These are phyloP conservation scores for Rhagoletis pomonella DNA, from an alignment of 1,140 invertebrate species.

Conservation along the genomic window DNA sequence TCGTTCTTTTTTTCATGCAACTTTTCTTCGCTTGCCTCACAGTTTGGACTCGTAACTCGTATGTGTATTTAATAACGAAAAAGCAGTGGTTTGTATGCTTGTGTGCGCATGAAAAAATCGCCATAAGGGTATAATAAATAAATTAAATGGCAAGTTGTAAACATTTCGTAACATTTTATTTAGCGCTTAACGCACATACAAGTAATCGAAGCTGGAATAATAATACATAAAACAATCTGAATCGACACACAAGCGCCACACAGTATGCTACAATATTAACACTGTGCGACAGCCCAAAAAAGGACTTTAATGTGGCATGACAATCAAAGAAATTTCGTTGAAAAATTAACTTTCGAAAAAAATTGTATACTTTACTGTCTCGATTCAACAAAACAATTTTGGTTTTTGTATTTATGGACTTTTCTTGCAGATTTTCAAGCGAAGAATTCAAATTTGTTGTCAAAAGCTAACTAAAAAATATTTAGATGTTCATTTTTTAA, in stretches of 20 bases:
- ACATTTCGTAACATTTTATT: slow-evolving; percentile 20
- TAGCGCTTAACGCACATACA: background rate
- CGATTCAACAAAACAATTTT: too few relatives aligned
- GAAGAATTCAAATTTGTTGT: too few relatives aligned
- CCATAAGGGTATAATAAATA: slow-evolving; percentile 50
- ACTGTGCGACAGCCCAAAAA: background rate
- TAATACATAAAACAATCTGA: background rate
- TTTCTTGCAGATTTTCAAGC: too few relatives aligned
- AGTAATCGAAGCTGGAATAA: background rate
- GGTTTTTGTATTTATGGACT: too few relatives aligned
- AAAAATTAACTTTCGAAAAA: too few relatives aligned
- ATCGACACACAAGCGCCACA: background rate
- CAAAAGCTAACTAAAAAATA: too few relatives aligned
- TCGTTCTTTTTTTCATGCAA: background rate
- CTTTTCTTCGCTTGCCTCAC: too few relatives aligned
- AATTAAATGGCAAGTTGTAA: slow-evolving; percentile 54
- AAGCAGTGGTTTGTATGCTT: background rate
- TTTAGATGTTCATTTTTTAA: too few relatives aligned
- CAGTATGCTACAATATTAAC: background rate
- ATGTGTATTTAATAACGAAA: background rate
- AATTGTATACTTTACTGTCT: too few relatives aligned
- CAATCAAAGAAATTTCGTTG: too few relatives aligned
- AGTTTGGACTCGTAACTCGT: background rate
- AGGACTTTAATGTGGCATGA: too few relatives aligned
- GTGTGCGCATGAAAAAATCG: background rate